phyloP scores from a whole-genome alignment of 2,888 invertebrate genomes.

The Lamellibrachia satsuma region DNA sequence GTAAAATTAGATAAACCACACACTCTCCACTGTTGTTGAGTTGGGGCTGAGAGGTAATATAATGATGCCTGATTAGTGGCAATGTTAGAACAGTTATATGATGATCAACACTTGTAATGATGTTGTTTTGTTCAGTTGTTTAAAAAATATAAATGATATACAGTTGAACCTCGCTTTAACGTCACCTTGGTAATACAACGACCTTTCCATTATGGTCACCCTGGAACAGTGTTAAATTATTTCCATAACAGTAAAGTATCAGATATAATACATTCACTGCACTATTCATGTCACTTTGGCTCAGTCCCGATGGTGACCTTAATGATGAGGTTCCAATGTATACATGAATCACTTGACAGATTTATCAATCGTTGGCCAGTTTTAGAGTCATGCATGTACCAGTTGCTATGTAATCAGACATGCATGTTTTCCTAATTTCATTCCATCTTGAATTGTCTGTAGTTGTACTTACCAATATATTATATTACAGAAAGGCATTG shows the following conservation, averaged over 20 bases:
- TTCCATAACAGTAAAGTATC: too few species aligned
- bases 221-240: too few species aligned
- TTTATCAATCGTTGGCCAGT: neutral
- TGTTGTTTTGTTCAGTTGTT: neutral
- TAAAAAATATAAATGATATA: neutral
- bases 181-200: too few species aligned
- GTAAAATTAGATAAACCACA: neutral
- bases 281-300: too few species aligned
- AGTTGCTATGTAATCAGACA: too few species aligned
- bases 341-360: neutral
- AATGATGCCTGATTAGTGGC: neutral
- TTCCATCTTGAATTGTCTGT: neutral
- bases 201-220: too few species aligned
- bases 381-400: neutral
- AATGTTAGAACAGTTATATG: neutral
- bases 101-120: neutral
- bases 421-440: neutral
- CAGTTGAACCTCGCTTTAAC: too few species aligned
- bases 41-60: neutral
- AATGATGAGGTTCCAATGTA: too few species aligned
- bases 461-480: conserved; percentile 8
- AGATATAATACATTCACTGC: too few species aligned
- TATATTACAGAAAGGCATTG: conserved; percentile 74
- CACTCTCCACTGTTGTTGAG: neutral
- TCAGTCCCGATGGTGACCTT: too few species aligned